phyloP scores from a whole-genome alignment of 2,797 vertebrate species.

The Gallirallus australis region DNA sequence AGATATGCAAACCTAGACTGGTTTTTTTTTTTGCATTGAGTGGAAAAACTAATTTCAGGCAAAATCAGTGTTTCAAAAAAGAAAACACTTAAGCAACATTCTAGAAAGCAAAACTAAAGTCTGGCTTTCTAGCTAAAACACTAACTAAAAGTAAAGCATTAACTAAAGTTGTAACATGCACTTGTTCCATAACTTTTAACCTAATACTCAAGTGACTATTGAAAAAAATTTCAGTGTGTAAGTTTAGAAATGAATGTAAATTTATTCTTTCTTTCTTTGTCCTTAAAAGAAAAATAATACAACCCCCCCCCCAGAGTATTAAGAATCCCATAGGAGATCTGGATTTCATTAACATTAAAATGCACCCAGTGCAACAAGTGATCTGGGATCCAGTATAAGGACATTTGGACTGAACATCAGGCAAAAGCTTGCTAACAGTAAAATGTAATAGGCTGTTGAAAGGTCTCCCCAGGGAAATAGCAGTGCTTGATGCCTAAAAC shows the following conservation, averaged over 20 bases:
- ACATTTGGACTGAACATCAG: not conserved
- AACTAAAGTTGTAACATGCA: not conserved
- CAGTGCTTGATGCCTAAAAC: not conserved
- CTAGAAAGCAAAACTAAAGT: not conserved
- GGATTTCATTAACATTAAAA: not conserved
- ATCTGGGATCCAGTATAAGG: not conserved
- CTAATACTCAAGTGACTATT: not conserved
- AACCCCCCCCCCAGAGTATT: rapidly evolving
- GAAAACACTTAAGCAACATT: not conserved
- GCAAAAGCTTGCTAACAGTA: not conserved
- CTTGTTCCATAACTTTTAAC: not conserved
- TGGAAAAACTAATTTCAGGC: not conserved
- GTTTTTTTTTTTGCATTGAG: not conserved
- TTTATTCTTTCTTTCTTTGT: not conserved
- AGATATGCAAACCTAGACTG: not conserved
- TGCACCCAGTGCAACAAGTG: not conserved
- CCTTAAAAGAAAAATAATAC: rapidly evolving
- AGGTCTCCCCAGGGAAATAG: not conserved
- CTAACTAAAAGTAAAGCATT: not conserved
- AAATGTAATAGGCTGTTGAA: slow-evolving; percentile 12
- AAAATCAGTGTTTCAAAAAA: not conserved
- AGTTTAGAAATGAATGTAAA: not conserved
- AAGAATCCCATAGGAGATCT: not conserved
- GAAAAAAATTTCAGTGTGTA: not conserved
- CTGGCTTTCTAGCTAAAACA: not conserved